A percentile compares a stretch with the other conserved stretches of the same genome.
phyloP scores from a whole-genome alignment of 2,113 vertebrate genomes.

The Ceyx cyanopectus region DNA sequence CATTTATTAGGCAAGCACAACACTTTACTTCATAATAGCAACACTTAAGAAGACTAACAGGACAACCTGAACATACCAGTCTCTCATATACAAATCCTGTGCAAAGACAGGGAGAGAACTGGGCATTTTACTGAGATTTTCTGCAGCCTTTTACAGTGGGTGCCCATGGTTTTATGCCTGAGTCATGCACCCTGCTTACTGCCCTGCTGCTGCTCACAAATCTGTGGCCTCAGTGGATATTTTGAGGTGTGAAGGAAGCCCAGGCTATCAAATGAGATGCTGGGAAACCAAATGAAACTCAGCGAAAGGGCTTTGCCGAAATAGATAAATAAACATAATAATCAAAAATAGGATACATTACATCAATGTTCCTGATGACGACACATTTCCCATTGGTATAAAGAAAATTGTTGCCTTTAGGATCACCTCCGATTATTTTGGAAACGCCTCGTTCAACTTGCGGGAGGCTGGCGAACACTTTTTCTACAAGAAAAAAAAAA shows the following conservation, averaged over 20 bases:
- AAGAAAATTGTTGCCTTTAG: slow-evolving; percentile 93
- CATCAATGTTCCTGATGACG: slow-evolving; percentile 93
- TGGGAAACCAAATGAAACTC: background rate
- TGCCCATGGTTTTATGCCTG: background rate
- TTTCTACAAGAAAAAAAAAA: slow-evolving; percentile 74
- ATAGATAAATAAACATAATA: background rate
- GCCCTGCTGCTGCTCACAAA: background rate
- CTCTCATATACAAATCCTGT: background rate
- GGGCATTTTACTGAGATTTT: background rate
- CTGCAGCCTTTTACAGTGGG: background rate
- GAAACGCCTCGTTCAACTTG: slow-evolving; percentile 94
- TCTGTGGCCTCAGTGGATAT: background rate
- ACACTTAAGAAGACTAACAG: background rate
- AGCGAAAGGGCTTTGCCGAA: background rate
- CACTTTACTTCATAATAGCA: background rate
- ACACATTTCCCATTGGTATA: slow-evolving; percentile 98
- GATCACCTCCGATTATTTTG: slow-evolving; percentile 94
- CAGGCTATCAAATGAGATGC: background rate
- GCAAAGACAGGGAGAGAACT: background rate
- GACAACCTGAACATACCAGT: background rate
- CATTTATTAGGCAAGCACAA: background rate
- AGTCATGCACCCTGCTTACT: slow-evolving; percentile 9
- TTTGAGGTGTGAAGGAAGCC: background rate
- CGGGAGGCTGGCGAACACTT: slow-evolving; percentile 94
- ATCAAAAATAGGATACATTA: slow-evolving; percentile 70